phyloP scores from a whole-genome alignment of 2,888 invertebrate genomes.

The Teleogryllus oceanicus region DNA sequence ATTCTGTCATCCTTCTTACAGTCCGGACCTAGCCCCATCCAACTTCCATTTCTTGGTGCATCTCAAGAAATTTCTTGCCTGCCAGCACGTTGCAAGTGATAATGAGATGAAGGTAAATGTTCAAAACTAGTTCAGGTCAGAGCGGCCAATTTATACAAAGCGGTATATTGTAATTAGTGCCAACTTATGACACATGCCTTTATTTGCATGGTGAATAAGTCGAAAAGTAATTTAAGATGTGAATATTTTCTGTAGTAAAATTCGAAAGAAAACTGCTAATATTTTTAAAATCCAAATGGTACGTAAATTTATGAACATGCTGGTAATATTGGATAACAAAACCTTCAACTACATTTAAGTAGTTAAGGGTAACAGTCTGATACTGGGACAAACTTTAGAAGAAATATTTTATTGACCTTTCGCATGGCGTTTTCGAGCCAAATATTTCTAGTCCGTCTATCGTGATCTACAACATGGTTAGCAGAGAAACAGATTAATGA shows the following conservation, averaged over 20 bases:
- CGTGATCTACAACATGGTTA: too few species aligned
- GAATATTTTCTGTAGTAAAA: neutral
- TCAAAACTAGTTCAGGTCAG: neutral
- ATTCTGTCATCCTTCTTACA: neutral
- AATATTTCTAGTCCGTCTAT: too few species aligned
- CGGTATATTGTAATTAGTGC: neutral
- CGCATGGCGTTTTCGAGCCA: too few species aligned
- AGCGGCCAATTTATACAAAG: neutral
- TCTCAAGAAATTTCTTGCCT: conserved; percentile 21
- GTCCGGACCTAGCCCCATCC: neutral
- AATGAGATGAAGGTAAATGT: neutral
- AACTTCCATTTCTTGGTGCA: neutral
- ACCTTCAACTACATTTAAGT: too few species aligned
- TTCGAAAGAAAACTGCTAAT: neutral
- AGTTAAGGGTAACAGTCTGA: too few species aligned
- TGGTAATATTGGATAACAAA: too few species aligned
- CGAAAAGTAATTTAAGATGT: neutral
- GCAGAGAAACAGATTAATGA: too few species aligned
- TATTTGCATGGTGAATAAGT: neutral
- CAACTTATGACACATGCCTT: neutral
- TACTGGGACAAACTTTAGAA: too few species aligned
- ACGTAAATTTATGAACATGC: neutral
- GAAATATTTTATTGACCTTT: too few species aligned
- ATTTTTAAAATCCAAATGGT: neutral
- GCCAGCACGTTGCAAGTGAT: neutral